Evolutionary conservation across 2,888 invertebrate species (phyloP).

Genomic region (Tetheella fluctuosa): DNA sequence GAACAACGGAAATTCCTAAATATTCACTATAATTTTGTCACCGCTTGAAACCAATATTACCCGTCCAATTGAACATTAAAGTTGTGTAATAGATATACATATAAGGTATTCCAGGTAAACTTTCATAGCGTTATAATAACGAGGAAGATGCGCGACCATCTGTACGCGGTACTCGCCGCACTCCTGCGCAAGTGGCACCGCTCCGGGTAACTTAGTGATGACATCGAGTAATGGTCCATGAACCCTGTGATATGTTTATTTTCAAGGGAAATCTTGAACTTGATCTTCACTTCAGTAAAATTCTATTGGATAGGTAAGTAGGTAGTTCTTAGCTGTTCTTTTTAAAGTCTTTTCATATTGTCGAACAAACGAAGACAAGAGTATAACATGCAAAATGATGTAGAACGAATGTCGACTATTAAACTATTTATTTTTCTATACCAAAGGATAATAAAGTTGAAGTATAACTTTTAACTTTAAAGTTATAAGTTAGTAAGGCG

Average conservation of each 20-base stretch:
- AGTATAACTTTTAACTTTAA: too few relatives aligned
- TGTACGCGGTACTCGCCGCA: background rate
- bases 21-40: too few relatives aligned
- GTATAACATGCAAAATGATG: too few relatives aligned
- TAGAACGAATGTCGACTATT: too few relatives aligned
- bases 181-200: background rate
- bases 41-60: background rate
- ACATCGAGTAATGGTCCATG: background rate
- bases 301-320: too few relatives aligned
- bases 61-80: background rate
- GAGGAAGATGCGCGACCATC: conserved; percentile 6
- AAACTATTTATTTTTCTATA: too few relatives aligned
- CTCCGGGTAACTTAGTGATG: background rate
- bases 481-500: too few relatives aligned
- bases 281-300: too few relatives aligned
- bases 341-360: too few relatives aligned
- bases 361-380: too few relatives aligned
- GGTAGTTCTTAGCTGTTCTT: too few relatives aligned
- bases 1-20: background rate
- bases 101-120: background rate
- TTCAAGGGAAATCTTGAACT: too few relatives aligned
- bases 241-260: background rate
- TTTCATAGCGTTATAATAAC: background rate
- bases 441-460: background rate
- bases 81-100: background rate